Evolutionary conservation across 2,888 invertebrate genomes (phyloP).

Genomic region (Melangyna quadrimaculata): DNA sequence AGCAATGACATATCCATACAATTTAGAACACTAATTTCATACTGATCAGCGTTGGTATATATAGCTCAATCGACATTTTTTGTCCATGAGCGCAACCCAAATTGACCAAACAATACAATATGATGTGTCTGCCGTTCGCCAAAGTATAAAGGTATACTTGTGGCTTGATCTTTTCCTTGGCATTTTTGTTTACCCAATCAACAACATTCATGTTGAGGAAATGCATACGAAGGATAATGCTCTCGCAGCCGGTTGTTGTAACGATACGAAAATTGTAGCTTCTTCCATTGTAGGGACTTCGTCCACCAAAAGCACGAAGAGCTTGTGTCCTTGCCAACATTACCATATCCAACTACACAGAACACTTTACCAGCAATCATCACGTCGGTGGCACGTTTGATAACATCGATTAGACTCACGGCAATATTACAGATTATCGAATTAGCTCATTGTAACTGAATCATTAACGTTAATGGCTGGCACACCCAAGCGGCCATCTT

Average conservation of each 20-base stretch:
- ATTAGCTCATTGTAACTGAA: conserved; percentile 99
- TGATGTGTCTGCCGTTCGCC: conserved; percentile 94
- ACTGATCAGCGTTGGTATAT: conserved; percentile 93
- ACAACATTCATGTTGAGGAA: conserved; percentile 96
- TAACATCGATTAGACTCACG: conserved; percentile 98
- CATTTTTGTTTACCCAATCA: conserved; percentile 95
- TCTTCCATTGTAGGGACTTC: conserved; percentile 98
- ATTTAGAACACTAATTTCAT: conserved; percentile 94
- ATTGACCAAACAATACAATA: conserved; percentile 96
- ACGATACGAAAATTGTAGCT: conserved; percentile 97
- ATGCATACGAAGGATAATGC: conserved; percentile 93
- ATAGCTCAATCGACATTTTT: conserved; percentile 98
- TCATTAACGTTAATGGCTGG: conserved; percentile 99
- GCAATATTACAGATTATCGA: conserved; percentile 99
- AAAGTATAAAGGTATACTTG: conserved; percentile 98
- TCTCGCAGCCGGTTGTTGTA: conserved; percentile 98
- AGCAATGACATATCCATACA: too few relatives aligned
- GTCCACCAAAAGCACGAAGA: conserved; percentile 95
- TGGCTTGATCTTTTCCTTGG: conserved; percentile 94
- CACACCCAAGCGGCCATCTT: conserved; percentile 91
- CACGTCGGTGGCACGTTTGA: conserved; percentile 98
- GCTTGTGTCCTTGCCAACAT: conserved; percentile 99
- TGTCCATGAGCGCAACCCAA: conserved; percentile 99
- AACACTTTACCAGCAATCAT: conserved; percentile 99
- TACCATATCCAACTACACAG: conserved; percentile 99